Conservation (phyloP, 2,797 vertebrate genomes). For the Hippopotamyrus pictus region DNA sequence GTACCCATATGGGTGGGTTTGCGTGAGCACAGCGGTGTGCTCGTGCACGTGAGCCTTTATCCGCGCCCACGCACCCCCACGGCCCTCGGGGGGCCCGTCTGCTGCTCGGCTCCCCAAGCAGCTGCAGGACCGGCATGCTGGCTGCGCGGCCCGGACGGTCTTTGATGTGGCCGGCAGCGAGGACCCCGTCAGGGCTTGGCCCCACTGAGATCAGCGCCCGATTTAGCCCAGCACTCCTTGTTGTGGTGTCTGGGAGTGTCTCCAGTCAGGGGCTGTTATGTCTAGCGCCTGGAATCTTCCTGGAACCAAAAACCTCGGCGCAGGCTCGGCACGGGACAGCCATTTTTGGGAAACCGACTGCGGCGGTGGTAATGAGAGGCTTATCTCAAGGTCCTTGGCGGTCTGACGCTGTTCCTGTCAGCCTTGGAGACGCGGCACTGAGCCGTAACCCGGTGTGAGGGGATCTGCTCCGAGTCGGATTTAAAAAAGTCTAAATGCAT, state of each 20-base stretch:
- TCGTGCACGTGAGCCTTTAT: neutral
- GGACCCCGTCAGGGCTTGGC: slow-evolving; percentile 15
- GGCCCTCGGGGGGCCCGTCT: neutral
- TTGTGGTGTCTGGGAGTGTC: slow-evolving; percentile 35
- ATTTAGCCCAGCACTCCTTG: slow-evolving; percentile 35
- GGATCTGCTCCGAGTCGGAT: neutral
- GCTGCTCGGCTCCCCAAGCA: neutral
- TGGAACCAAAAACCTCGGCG: slow-evolving; percentile 40
- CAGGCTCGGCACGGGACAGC: slow-evolving; percentile 27
- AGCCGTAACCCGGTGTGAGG: neutral
- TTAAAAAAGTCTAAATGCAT: neutral
- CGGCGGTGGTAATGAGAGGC: slow-evolving; percentile 23
- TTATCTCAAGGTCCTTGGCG: neutral
- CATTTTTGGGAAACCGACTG: slow-evolving; percentile 26
- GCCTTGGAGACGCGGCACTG: slow-evolving; percentile 12
- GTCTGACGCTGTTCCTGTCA: slow-evolving; percentile 17
- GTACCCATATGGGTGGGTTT: neutral
- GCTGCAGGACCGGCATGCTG: slow-evolving; percentile 12
- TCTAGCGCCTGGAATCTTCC: slow-evolving; percentile 49
- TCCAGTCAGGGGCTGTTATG: slow-evolving; percentile 45
- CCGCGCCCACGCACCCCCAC: neutral
- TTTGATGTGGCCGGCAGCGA: slow-evolving; percentile 34
- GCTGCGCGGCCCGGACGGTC: slow-evolving; percentile 18
- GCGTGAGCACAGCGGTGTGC: neutral
- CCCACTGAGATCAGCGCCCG: slow-evolving; percentile 27